A percentile compares a stretch with the other conserved stretches of the same genome.
These are phyloP conservation scores for Dryoscopus gambensis DNA, from an alignment of 2,113 vertebrate species.

Conservation along the genomic window DNA sequence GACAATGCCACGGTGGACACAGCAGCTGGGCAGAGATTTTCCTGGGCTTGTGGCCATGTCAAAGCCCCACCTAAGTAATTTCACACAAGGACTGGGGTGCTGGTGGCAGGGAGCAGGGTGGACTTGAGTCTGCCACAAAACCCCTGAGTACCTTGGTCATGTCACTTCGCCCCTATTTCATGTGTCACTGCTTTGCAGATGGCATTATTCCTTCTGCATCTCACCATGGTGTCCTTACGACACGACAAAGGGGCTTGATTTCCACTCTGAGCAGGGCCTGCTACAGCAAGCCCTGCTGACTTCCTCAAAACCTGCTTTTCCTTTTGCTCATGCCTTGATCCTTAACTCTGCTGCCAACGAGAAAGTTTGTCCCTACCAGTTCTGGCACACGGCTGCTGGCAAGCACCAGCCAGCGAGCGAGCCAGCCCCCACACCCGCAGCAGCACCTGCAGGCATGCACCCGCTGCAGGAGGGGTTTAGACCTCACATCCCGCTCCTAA, in stretches of 20 bases:
- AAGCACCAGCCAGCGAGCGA: background rate
- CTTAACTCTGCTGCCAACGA: background rate
- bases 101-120: background rate
- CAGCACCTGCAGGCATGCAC: background rate
- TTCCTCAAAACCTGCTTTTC: background rate
- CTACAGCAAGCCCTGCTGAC: background rate
- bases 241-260: background rate
- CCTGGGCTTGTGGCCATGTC: background rate
- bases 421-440: accelerated
- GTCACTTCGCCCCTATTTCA: background rate
- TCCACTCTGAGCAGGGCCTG: background rate
- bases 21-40: background rate
- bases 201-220: background rate
- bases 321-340: background rate
- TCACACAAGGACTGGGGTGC: background rate
- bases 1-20: accelerated
- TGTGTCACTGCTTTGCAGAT: background rate
- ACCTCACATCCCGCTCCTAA: background rate
- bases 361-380: background rate
- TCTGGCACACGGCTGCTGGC: background rate
- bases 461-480: background rate
- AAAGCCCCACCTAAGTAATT: background rate
- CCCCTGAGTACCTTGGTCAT: background rate
- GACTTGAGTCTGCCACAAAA: background rate
- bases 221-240: background rate